Evolutionary conservation across 1,140 invertebrate genomes (phyloP).

Genomic region (Cherax quadricarinatus): DNA sequence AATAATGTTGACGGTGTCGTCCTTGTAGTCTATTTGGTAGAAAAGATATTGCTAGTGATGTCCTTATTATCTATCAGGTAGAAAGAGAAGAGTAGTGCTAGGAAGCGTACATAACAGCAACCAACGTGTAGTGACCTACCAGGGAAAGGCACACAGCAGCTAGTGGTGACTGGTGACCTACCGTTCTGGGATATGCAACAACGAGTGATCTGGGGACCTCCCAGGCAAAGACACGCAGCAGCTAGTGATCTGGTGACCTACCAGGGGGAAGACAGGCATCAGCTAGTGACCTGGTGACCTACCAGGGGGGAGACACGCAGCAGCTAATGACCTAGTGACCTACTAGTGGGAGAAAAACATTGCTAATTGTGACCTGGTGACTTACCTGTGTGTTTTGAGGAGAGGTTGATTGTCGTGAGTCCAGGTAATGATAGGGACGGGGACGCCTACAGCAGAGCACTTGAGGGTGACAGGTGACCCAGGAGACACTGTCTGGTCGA

Average conservation of each 20-base stretch:
- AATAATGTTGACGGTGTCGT: too few species aligned
- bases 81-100: too few species aligned
- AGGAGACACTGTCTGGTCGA: constrained; percentile 28
- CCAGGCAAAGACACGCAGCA: background rate
- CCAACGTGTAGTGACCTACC: too few species aligned
- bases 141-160: too few species aligned
- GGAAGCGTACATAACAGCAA: too few species aligned
- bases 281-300: background rate
- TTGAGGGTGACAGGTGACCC: constrained; percentile 29
- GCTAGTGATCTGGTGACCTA: background rate
- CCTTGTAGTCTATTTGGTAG: too few species aligned
- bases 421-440: constrained; percentile 24
- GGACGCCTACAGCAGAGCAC: constrained; percentile 27
- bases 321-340: too few species aligned
- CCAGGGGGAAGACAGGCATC: too few species aligned
- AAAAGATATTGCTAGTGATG: too few species aligned
- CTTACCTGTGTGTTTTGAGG: background rate
- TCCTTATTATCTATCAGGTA: too few species aligned
- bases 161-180: background rate
- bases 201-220: too few species aligned
- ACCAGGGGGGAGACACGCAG: background rate
- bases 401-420: constrained; percentile 23
- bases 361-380: background rate
- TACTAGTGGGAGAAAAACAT: background rate
- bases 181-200: background rate